Base-by-base conservation (phyloP, 2,888 invertebrate genomes). In the Drosophila testacea region DNA sequence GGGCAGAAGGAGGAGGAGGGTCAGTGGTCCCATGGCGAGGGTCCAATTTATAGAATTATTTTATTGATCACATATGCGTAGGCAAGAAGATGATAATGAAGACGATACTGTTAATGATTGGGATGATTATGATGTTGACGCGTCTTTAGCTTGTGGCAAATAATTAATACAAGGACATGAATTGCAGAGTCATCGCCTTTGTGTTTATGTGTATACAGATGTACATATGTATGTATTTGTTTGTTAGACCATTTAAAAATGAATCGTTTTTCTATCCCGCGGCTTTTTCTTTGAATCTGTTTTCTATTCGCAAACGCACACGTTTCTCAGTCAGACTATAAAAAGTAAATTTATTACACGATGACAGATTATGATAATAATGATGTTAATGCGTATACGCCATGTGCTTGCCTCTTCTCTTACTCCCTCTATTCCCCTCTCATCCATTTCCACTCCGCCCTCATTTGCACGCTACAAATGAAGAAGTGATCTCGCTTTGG, bases 61-160 rank as follows among this genome's bases (percentile, higher is more conserved):
- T 82, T 71, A 88, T 88, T 88, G 77, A 77, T 82, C 83, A 82
- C 84, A 71, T 22, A 22, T 74, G 72, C 73, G 74, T 71, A 51
- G 47, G 50, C 48, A 66, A 70, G 42, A 63, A 50, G 70, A 54
- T 72, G 47, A 61, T 65, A 48, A 67, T 81, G 16, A 56, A 50
- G 75, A 59, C 70, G 56, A 55, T 60, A 64, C 42, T 69, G 38
- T 56, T 69, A 44, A 56, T 59, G 69, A 59, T 46, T 46, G n/a
- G 10, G 55, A 57, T 73, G 32, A 47, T 57, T 32, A 48, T 50
- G 59, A 22, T 34, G 62, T 61, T 61, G 68, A 64, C 42, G 54
- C 41, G 32, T 66, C 16, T 62, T 32, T 55, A 41, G 46, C 60
- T 65, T 42, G 42, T 67, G 60, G 51, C 65, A 64, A 57, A 69